Base-by-base conservation (phyloP, 2,888 invertebrate genomes). In the Caenorhabditis afra region DNA sequence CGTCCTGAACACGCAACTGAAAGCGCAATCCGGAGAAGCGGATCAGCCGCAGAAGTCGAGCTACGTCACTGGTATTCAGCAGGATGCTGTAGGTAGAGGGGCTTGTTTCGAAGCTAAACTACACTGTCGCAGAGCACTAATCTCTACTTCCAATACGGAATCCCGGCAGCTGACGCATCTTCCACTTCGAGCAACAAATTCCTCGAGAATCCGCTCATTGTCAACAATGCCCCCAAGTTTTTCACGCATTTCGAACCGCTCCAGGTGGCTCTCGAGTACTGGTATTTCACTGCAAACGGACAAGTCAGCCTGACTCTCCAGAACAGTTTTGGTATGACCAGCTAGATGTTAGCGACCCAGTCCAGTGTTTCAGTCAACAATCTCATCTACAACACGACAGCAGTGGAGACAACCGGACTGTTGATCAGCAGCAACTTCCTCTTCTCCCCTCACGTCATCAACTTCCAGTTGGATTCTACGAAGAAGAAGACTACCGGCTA, bases 231-330 rank as follows among this genome's bases (percentile, higher is more conserved):
- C 18, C 41, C n/a, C 29, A 68, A 50, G n/a, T 59, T 61, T 16
- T 75, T 75, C 49, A 49, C 59, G 5, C 23, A 75, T 14, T 29
- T 62, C 4, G 74, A 75, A 11, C 74, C 74, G 12, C 59, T 75
- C 1, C 74, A 75, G 49, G 22, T 75, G 16, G 53, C 61, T 0
- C 37, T 70, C 4, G 70, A 59, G 20, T 66, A 53, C 45, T 65
- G 65, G 58, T 65, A 66, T 12, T 44, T 74, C 22, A 59, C 58
- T 7, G 5, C 49, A 14, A 16, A 4, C 5, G 65, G 65, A 1
- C 10, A 29, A 10, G 52, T 74, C 18, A 59, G 18, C 3, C 22
- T 74, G 44, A 45, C 37, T 41, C 12, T 74, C 18, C 44, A 64
- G 47, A 64, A 71, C 35, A 39, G 20, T 18, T 71, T 41, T 20